Base-by-base conservation (phyloP, 2,888 invertebrate species). In the Stenoptilia bipunctidactyla region DNA sequence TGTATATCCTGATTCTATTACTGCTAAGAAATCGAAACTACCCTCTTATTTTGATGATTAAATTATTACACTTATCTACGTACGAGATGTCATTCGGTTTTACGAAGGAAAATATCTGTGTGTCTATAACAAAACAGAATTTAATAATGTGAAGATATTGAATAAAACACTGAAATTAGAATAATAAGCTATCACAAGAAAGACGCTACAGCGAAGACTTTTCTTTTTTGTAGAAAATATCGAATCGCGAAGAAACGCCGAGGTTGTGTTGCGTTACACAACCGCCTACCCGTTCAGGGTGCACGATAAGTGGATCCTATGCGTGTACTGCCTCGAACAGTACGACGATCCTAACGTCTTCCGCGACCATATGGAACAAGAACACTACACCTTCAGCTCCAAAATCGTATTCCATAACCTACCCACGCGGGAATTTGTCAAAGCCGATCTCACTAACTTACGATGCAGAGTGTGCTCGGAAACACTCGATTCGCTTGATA, bases 281-380 rank as follows among this genome's bases (percentile, higher is more conserved):
- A 80, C 79, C 45, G 80, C 77, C 25, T 75, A 70, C 50, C 80
- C 80, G 30, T 82, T 82, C 61, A 58, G 79, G 43, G 76, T 80
- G 35, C 74, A 74, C 57, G 73, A 75, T 59, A 80, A 73, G 44
- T 69, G 70, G 13, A 69, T 79, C 54, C 61, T 77, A 37, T 82
- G 82, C 64, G 79, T 79, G 40, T 79, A 72, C 64, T 82, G 79
- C 57, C 70, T 71, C 45, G 77, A 76, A 45, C 48, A 72, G 2
- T 77, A 56, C 56, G 72, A 74, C 36, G 72, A 79, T 37, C 71
- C 79, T 0, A 61, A 62, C 4, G 42, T 49, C 14, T 80, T 79
- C 56, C 51, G 77, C 15, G 39, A 37, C 1, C 80, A 80, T 41
- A 75, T 79, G 70, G 64, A 64, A 37, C 51, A 55, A 0, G 77